Percentiles rank a stretch among this genome's conserved stretches.
Evolutionary conservation across 2,797 vertebrate species (phyloP).

Genomic region (Erethizon dorsatum): DNA sequence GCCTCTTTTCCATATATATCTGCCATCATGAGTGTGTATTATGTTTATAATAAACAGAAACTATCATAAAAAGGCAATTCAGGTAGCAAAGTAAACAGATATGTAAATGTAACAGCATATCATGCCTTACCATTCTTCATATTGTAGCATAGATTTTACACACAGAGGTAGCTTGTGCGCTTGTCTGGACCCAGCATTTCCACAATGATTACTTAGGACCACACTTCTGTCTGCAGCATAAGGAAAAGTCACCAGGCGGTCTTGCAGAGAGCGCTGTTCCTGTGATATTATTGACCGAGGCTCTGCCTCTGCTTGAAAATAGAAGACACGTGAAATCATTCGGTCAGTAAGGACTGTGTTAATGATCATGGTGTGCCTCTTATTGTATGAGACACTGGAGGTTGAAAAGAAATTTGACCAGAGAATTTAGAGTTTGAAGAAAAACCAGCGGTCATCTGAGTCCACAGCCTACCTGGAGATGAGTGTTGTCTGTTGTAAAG

Average conservation of each 20-base stretch:
- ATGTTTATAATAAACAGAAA: slow-evolving; percentile 1
- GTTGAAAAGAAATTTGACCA: background rate
- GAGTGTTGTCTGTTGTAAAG: background rate
- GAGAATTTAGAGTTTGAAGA: background rate
- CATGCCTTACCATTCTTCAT: background rate
- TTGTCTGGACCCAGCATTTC: background rate
- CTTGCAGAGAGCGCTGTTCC: background rate
- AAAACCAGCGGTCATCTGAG: background rate
- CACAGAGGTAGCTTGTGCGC: rapidly evolving
- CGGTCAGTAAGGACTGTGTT: background rate
- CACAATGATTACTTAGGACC: background rate
- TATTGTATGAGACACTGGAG: background rate
- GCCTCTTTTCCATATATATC: background rate
- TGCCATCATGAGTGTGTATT: background rate
- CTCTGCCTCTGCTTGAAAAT: background rate
- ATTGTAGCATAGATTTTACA: background rate
- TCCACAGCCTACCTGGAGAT: no score
- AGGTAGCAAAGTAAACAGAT: background rate
- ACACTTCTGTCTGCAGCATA: background rate
- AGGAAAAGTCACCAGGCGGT: background rate
- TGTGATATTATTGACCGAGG: background rate
- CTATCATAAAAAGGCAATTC: background rate
- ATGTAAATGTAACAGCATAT: background rate
- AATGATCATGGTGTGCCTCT: rapidly evolving
- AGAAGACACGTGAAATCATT: background rate